phyloP scores from a whole-genome alignment of 2,113 vertebrate species.

The Anarhynchus alexandrinus region DNA sequence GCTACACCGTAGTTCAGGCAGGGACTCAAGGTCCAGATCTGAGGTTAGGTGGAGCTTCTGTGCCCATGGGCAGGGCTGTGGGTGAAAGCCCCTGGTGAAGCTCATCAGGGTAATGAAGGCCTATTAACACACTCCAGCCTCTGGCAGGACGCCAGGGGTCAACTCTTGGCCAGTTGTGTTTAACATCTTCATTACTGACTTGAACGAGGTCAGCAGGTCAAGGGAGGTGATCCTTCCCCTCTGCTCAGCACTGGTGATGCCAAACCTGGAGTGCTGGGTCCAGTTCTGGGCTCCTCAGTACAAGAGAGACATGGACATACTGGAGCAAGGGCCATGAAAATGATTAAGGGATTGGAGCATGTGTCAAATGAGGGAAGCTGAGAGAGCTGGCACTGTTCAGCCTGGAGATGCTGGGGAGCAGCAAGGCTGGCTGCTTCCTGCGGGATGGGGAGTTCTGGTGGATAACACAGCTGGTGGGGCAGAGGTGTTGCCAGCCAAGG shows the following conservation, averaged over 20 bases:
- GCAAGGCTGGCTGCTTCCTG: neutral
- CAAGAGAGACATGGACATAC: neutral
- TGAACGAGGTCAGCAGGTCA: neutral
- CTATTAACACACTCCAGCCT: neutral
- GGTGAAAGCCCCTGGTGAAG: neutral
- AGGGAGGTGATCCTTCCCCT: neutral
- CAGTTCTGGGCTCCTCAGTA: too few relatives aligned
- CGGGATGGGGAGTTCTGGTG: accelerated
- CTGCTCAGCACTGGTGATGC: neutral
- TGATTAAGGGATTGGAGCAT: neutral
- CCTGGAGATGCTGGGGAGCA: neutral
- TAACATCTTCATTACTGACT: neutral
- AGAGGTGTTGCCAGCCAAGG: neutral
- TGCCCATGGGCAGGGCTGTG: neutral
- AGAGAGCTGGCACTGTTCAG: neutral
- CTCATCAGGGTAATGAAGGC: neutral
- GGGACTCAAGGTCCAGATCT: neutral
- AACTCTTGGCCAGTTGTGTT: neutral
- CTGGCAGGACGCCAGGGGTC: neutral
- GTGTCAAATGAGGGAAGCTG: neutral
- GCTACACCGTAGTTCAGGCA: neutral
- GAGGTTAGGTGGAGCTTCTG: neutral
- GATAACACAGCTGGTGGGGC: neutral
- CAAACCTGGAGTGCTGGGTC: neutral
- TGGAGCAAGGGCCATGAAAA: neutral